These are phyloP conservation scores for Phrynosoma platyrhinos DNA, from an alignment of 2,113 vertebrate genomes.

Conservation along the genomic window DNA sequence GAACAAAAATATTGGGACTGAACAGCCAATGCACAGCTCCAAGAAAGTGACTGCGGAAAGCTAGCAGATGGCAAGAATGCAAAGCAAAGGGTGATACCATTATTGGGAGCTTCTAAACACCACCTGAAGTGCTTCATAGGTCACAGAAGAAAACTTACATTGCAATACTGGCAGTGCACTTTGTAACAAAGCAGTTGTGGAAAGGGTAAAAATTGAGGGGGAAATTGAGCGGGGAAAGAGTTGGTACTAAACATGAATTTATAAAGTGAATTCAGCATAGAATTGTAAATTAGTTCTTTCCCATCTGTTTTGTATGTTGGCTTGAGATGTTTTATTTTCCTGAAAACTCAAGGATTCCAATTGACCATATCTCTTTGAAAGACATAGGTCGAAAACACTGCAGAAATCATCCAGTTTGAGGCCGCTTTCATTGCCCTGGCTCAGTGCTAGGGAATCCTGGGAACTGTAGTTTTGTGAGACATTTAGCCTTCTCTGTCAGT, in stretches of 20 bases:
- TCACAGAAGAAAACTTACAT: conserved; percentile 61
- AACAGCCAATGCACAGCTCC: conserved; percentile 82
- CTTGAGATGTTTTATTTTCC: too few species aligned
- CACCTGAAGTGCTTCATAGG: conserved; percentile 68
- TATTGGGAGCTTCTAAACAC: conserved; percentile 67
- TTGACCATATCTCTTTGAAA: too few species aligned
- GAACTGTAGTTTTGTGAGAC: too few species aligned
- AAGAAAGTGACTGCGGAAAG: conserved; percentile 78
- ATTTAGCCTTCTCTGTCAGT: too few species aligned
- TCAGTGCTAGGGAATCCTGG: too few species aligned
- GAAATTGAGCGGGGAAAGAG: neutral
- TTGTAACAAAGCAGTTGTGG: conserved; percentile 15
- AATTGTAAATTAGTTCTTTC: neutral
- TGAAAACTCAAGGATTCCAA: too few species aligned
- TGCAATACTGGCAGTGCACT: conserved; percentile 39
- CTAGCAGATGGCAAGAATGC: conserved; percentile 75
- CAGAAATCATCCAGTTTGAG: too few species aligned
- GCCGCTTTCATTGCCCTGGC: too few species aligned
- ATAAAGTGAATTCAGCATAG: conserved; percentile 10
- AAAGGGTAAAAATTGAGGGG: conserved; percentile 33
- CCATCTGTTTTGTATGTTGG: too few species aligned
- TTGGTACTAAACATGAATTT: neutral
- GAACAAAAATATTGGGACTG: conserved; percentile 83
- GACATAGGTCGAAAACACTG: too few species aligned
- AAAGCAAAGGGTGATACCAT: conserved; percentile 74